These are phyloP conservation scores for Trichacis sp. DNA, from an alignment of 2,888 invertebrate genomes.

Conservation along the genomic window DNA sequence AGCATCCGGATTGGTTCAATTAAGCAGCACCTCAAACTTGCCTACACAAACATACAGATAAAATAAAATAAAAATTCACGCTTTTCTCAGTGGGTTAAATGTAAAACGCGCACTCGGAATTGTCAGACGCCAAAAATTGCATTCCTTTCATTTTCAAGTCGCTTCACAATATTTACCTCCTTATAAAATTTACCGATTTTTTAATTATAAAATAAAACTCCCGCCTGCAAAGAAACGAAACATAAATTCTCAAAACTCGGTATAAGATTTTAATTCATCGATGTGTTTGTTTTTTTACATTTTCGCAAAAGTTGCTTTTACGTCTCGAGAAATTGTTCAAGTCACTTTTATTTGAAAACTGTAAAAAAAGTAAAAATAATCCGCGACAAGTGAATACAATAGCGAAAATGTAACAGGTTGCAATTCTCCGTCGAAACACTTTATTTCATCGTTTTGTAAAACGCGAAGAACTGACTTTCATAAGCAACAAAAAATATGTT, in stretches of 20 bases:
- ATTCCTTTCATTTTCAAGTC: too few species aligned
- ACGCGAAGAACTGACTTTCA: constrained; percentile 43
- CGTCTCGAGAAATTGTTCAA: not conserved
- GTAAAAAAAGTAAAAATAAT: not conserved
- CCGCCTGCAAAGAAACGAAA: too few species aligned
- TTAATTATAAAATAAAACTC: too few species aligned
- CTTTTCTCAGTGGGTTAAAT: not conserved
- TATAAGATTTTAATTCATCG: too few species aligned
- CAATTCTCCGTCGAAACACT: constrained; percentile 21
- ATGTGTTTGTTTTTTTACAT: too few species aligned
- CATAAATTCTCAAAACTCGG: not conserved
- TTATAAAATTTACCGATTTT: too few species aligned
- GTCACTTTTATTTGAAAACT: not conserved
- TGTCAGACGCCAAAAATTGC: constrained; percentile 8
- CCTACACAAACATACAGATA: constrained; percentile 1
- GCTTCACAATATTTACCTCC: too few species aligned
- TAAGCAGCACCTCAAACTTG: not conserved
- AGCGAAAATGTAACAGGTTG: not conserved
- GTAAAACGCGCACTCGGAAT: constrained; percentile 32
- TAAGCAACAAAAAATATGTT: constrained; percentile 29
- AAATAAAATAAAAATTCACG: not conserved
- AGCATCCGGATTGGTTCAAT: not conserved
- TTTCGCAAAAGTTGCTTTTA: not conserved
- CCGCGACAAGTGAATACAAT: not conserved
- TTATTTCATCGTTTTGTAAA: constrained; percentile 32